Percentiles rank a stretch among this genome's conserved stretches.
These are phyloP conservation scores for Arenaria interpres DNA, from an alignment of 2,113 vertebrate species.

Conservation along the genomic window DNA sequence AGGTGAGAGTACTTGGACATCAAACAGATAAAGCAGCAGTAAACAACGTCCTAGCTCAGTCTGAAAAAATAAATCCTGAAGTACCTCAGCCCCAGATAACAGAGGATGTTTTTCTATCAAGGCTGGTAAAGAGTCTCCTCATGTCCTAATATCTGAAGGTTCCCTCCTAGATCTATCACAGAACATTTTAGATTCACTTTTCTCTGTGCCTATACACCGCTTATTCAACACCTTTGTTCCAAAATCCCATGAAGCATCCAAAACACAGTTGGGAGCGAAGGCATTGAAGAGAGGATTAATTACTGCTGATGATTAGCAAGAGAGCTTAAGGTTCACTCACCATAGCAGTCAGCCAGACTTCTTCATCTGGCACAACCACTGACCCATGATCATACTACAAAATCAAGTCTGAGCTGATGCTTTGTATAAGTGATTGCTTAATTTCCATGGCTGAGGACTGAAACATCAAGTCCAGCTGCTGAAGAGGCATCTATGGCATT, in stretches of 20 bases:
- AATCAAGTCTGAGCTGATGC: background rate
- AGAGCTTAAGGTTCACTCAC: background rate
- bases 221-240: background rate
- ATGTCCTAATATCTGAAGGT: background rate
- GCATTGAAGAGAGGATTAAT: background rate
- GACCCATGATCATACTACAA: background rate
- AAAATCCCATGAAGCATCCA: background rate
- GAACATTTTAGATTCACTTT: background rate
- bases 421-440: background rate
- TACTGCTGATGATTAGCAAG: background rate
- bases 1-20: background rate
- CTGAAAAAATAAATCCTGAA: background rate
- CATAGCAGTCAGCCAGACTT: background rate
- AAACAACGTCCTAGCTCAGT: background rate
- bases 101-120: background rate
- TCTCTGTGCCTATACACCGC: background rate
- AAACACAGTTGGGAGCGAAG: background rate
- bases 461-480: background rate
- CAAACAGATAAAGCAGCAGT: background rate
- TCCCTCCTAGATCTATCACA: background rate
- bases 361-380: background rate
- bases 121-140: background rate
- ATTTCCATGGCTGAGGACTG: background rate
- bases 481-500: background rate
- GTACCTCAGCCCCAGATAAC: background rate